Percentiles rank a stretch among this genome's conserved stretches.
Evolutionary conservation across 2,113 vertebrate genomes (phyloP).

Genomic region (Columbina picui): DNA sequence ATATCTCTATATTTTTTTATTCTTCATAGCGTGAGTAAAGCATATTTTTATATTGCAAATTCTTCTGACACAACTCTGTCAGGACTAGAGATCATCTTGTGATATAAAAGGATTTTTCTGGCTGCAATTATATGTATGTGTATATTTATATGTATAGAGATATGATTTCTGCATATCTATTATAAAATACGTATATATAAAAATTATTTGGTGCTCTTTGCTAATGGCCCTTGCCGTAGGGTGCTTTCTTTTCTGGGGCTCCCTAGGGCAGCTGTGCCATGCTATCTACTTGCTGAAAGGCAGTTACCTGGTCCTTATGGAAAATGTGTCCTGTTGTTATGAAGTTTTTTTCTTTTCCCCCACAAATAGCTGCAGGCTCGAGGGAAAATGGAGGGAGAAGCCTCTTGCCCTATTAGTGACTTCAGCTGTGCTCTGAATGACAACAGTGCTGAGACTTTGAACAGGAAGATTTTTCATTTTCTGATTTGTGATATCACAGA

Average conservation of each 20-base stretch:
- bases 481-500: not conserved
- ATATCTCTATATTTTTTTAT: not conserved
- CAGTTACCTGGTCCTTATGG: not conserved
- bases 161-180: not conserved
- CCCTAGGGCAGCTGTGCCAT: not conserved
- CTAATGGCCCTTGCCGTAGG: not conserved
- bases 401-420: not conserved
- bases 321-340: not conserved
- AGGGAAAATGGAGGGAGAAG: not conserved
- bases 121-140: not conserved
- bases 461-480: not conserved
- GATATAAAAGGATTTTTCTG: fast-evolving
- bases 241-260: not conserved
- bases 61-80: not conserved
- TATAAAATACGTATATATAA: not conserved
- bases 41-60: not conserved
- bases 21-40: not conserved
- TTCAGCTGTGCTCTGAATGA: not conserved
- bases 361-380: not conserved
- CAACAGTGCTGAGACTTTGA: not conserved
- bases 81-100: not conserved
- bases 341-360: not conserved
- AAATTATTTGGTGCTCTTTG: not conserved
- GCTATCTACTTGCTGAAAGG: not conserved
- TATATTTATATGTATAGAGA: not conserved